phyloP scores from a whole-genome alignment of 2,888 invertebrate species.

The Ernsta delagoae region DNA sequence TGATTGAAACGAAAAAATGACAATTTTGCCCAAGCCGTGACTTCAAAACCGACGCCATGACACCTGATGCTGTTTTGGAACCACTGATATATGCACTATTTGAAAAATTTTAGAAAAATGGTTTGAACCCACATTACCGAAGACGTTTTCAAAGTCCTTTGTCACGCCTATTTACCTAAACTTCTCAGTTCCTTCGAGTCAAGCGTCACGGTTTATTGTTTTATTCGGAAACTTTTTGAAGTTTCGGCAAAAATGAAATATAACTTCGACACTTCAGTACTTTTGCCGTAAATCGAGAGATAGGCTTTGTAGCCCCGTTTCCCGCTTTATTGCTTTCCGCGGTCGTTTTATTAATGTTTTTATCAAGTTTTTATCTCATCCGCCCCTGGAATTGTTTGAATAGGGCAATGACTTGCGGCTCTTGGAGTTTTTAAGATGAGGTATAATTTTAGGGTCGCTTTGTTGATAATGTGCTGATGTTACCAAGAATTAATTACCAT shows the following conservation, averaged over 20 bases:
- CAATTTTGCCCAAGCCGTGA: no score
- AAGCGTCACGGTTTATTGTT: slow-evolving; percentile 29
- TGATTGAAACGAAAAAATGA: no score
- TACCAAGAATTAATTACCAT: not conserved
- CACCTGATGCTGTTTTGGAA: no score
- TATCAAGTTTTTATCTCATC: slow-evolving; percentile 13
- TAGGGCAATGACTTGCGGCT: not conserved
- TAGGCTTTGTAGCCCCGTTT: slow-evolving; percentile 18
- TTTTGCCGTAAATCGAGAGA: slow-evolving; percentile 30
- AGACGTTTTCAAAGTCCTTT: no score
- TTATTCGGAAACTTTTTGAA: slow-evolving; percentile 25
- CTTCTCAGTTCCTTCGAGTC: slow-evolving; percentile 12
- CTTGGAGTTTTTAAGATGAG: not conserved
- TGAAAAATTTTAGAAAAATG: no score
- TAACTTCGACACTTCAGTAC: slow-evolving; percentile 31
- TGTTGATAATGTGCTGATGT: not conserved
- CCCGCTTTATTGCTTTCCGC: slow-evolving; percentile 19
- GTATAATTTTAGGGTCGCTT: not conserved
- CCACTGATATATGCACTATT: no score
- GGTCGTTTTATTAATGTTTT: slow-evolving; percentile 16
- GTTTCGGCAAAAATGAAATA: slow-evolving; percentile 35
- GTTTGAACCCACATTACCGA: no score
- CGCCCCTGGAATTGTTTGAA: not conserved
- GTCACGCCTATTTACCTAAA: no score
- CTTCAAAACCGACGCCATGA: no score